These are phyloP conservation scores for Catocala nupta DNA, from an alignment of 2,888 invertebrate genomes.

Conservation along the genomic window DNA sequence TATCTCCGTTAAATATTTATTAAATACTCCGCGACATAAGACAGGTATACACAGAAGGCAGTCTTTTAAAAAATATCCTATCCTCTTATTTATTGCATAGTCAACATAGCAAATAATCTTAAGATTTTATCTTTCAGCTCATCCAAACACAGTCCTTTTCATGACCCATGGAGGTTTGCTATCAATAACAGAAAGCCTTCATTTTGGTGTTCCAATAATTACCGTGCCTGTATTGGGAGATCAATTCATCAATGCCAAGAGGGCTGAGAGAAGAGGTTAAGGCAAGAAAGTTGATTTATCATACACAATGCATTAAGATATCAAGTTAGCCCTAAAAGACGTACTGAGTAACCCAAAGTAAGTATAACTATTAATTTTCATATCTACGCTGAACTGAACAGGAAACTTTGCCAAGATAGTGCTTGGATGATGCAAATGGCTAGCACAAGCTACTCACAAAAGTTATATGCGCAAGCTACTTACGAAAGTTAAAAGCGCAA, in stretches of 20 bases:
- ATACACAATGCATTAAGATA: constrained; percentile 44
- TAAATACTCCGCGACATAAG: no score
- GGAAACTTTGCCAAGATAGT: no score
- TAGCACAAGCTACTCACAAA: no score
- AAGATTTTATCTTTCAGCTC: constrained; percentile 54
- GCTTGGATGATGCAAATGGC: no score
- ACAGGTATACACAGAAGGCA: no score
- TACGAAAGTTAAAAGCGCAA: no score
- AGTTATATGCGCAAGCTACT: no score
- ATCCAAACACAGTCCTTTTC: constrained; percentile 64
- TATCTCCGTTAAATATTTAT: no score
- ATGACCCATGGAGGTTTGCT: constrained; percentile 69
- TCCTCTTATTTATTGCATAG: no score
- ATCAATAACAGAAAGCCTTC: constrained; percentile 63
- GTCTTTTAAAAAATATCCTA: no score
- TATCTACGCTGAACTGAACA: no score
- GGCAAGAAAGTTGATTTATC: constrained; percentile 56
- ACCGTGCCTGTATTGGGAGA: constrained; percentile 67
- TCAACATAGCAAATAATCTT: not conserved
- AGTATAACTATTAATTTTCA: constrained; percentile 19
- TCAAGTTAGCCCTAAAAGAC: constrained; percentile 55
- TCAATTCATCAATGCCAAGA: constrained; percentile 62
- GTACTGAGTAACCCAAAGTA: constrained; percentile 52
- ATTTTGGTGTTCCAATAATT: constrained; percentile 64
- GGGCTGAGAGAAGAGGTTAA: constrained; percentile 59